Evolutionary conservation across 2,888 invertebrate genomes (phyloP).

Genomic region (Agrotis clavis): DNA sequence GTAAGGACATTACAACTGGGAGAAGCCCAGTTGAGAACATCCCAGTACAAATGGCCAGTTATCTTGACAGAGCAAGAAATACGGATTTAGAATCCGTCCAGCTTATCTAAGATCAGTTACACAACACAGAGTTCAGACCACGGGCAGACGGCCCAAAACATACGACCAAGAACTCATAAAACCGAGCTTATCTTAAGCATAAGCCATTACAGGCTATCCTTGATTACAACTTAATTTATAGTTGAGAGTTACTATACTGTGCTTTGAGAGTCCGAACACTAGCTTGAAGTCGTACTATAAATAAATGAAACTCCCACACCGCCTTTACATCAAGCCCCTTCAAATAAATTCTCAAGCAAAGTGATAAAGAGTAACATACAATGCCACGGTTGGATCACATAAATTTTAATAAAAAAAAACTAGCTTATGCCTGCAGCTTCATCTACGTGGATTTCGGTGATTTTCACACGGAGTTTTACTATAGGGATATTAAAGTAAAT

Average conservation of each 20-base stretch:
- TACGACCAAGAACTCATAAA: conserved; percentile 26
- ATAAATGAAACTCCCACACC: conserved; percentile 35
- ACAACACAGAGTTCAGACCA: neutral
- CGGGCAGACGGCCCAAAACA: neutral
- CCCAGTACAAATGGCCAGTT: neutral
- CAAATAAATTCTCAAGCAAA: conserved; percentile 43
- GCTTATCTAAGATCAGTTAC: neutral
- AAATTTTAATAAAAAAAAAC: conserved; percentile 43
- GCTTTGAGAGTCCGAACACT: conserved; percentile 11
- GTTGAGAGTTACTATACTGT: conserved; percentile 21
- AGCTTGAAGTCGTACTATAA: conserved; percentile 14
- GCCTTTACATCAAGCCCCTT: conserved; percentile 21
- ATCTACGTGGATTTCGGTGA: too few species aligned
- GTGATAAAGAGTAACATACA: conserved; percentile 44
- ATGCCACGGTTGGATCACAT: conserved; percentile 42
- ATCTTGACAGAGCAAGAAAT: neutral
- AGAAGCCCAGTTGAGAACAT: neutral
- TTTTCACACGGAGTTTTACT: too few species aligned
- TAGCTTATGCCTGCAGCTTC: too few species aligned
- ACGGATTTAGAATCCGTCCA: neutral
- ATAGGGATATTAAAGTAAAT: too few species aligned
- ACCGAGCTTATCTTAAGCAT: conserved; percentile 24
- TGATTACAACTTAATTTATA: conserved; percentile 29
- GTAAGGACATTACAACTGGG: too few species aligned
- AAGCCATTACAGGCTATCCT: conserved; percentile 20